Evolutionary conservation across 2,113 vertebrate genomes (phyloP).

Genomic region (Salvator merianae): DNA sequence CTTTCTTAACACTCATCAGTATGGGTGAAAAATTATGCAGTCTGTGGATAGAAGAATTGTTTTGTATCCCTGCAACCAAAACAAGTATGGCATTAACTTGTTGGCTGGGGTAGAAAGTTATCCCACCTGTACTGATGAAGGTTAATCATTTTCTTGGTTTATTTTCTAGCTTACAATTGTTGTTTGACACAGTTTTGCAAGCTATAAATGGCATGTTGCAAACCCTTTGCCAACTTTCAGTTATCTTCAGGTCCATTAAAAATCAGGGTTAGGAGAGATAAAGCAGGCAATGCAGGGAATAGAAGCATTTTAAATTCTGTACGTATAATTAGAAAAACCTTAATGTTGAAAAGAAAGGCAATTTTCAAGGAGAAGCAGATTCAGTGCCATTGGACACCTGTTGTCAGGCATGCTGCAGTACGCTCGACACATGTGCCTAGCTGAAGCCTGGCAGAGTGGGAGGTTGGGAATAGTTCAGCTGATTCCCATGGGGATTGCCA

Average conservation of each 20-base stretch:
- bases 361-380: not conserved
- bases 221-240: not conserved
- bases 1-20: not conserved
- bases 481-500: not conserved
- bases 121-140: too few relatives aligned
- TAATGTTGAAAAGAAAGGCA: not conserved
- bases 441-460: not conserved
- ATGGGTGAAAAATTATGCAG: too few relatives aligned
- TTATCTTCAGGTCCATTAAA: conserved; percentile 62
- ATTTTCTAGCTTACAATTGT: too few relatives aligned
- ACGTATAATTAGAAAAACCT: too few relatives aligned
- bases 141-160: too few relatives aligned
- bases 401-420: not conserved
- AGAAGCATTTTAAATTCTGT: too few relatives aligned
- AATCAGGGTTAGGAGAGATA: conserved; percentile 18
- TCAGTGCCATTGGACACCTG: not conserved
- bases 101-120: too few relatives aligned
- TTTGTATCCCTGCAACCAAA: too few relatives aligned
- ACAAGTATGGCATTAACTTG: too few relatives aligned
- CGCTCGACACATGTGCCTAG: not conserved
- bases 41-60: too few relatives aligned
- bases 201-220: conserved; percentile 65
- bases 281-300: too few relatives aligned
- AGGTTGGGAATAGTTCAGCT: not conserved
- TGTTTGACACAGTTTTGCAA: conserved; percentile 58